Evolutionary conservation across 2,888 invertebrate genomes (phyloP), one percentile per base, ranked within the genome.

Genomic region (Drosophila putrida): DNA sequence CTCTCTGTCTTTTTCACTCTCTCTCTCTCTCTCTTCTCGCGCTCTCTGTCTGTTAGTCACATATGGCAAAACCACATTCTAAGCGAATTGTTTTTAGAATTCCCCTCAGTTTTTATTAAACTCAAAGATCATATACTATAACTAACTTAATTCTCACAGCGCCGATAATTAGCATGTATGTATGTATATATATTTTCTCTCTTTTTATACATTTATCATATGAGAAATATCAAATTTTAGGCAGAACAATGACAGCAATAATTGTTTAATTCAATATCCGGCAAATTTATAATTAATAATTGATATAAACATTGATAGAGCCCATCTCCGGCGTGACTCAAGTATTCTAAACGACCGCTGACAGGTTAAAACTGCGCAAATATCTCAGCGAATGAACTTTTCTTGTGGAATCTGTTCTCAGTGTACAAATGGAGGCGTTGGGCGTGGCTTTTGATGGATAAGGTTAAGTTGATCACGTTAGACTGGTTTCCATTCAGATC

Each of bases 391-490:
- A 43, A 6, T 47, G 39, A 54, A 54, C 35, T 31, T n/a, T 15
- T 6, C 28, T 0, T 38, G 11, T 20, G 15, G 4, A 20, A 25
- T 35, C 39, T n/a, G n/a, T n/a, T n/a, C n/a, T n/a, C n/a, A n/a
- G n/a, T n/a, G n/a, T n/a, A n/a, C n/a, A n/a, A n/a, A n/a, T n/a
- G 54, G n/a, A 55, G 54, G 54, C 54, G 54, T 33, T 63, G 54
- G 72, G 72, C 64, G 60, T 51, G 41, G 49, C 57, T 9, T 15
- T 28, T 47, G 78, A 54, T 57, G 47, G 20, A 64, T 58, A 71
- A 74, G 64, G 78, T 50, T 71, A 54, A 13, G 33, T 44, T 4
- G 57, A 78, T 72, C 78, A 53, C 64, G 78, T 77, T 57, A 36
- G 13, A 65, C 78, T 49, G 78, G 72, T 73, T 73, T 73, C 11